Percentiles rank a stretch among this genome's conserved stretches.
phyloP scores from a whole-genome alignment of 2,113 vertebrate species.

The Willisornis vidua region DNA sequence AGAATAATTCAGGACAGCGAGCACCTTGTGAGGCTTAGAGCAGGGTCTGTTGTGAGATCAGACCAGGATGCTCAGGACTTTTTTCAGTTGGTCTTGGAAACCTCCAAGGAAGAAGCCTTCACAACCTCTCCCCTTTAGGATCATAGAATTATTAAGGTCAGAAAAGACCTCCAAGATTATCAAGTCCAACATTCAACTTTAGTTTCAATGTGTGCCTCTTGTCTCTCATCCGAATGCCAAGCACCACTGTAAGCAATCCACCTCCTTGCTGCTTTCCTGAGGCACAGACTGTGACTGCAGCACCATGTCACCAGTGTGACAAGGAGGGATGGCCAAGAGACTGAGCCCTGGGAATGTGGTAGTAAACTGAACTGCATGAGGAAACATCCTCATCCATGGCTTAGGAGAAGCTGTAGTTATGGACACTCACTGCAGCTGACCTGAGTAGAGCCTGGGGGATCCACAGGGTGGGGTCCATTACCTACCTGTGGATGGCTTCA shows the following conservation, averaged over 20 bases:
- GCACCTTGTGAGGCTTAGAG: not conserved
- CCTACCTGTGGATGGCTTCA: not conserved
- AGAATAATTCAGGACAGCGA: not conserved
- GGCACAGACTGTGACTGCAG: not conserved
- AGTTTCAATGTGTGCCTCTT: not conserved
- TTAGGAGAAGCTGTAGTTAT: not conserved
- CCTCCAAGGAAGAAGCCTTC: not conserved
- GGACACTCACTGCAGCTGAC: not conserved
- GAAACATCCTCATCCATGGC: not conserved
- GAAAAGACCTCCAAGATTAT: not conserved
- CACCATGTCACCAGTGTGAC: not conserved
- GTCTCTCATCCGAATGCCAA: not conserved
- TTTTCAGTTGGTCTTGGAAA: not conserved
- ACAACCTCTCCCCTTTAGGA: not conserved
- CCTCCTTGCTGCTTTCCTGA: not conserved
- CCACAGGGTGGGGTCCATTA: too few species aligned
- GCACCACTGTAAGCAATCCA: not conserved
- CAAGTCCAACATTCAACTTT: not conserved
- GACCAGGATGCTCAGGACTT: not conserved
- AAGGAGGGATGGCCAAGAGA: not conserved
- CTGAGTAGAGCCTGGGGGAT: not conserved
- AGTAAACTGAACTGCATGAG: rapidly evolving
- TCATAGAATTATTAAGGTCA: not conserved
- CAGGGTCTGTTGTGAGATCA: not conserved
- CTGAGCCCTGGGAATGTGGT: rapidly evolving